phyloP scores from a whole-genome alignment of 1,140 invertebrate genomes.

The Sipha flava region DNA sequence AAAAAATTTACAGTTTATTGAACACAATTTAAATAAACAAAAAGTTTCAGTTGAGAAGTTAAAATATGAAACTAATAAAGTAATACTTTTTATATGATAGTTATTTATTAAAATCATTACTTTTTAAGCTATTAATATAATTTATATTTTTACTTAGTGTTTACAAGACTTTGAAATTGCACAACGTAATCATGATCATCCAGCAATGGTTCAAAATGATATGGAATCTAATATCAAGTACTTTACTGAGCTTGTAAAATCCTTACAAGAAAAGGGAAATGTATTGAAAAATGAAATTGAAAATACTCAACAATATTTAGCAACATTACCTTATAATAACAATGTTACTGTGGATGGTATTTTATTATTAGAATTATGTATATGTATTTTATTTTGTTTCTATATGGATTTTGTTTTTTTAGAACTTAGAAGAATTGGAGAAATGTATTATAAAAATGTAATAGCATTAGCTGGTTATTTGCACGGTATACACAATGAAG shows the following conservation, averaged over 20 bases:
- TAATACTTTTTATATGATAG: conserved; percentile 33
- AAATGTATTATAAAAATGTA: conserved; percentile 66
- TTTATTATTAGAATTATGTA: conserved; percentile 27
- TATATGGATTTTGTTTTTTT: conserved; percentile 36
- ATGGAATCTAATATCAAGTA: conserved; percentile 65
- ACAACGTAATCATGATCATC: conserved; percentile 67
- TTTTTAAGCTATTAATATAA: background rate
- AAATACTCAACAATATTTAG: conserved; percentile 61
- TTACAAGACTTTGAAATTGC: conserved; percentile 68
- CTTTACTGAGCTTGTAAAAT: conserved; percentile 60
- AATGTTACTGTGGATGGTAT: conserved; percentile 59
- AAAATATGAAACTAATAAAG: conserved; percentile 62
- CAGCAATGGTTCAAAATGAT: conserved; percentile 66
- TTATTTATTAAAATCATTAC: background rate
- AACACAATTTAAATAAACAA: conserved; percentile 54
- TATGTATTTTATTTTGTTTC: background rate
- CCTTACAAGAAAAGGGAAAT: conserved; percentile 63
- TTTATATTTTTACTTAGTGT: conserved; percentile 44
- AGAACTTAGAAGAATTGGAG: conserved; percentile 55
- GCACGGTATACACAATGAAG: conserved; percentile 62
- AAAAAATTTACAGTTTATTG: conserved; percentile 55
- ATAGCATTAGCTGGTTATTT: conserved; percentile 73
- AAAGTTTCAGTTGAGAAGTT: conserved; percentile 58
- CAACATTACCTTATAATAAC: conserved; percentile 56
- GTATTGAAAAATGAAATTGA: conserved; percentile 62